phyloP scores from a whole-genome alignment of 2,888 invertebrate species.

The Drosophila histrio region DNA sequence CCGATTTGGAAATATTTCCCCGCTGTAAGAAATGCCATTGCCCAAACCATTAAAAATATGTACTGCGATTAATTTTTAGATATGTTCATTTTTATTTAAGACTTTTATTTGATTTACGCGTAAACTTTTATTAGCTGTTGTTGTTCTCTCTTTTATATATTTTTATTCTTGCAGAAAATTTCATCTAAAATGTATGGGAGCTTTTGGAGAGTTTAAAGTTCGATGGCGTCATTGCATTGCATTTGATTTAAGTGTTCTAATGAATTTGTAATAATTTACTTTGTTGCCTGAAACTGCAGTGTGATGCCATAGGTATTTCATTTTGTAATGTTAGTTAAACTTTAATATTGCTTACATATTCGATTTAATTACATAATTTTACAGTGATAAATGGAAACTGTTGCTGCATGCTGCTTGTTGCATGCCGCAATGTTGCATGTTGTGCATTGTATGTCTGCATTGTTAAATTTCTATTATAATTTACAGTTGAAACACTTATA shows the following conservation, averaged over 20 bases:
- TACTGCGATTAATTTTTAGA: conserved; percentile 61
- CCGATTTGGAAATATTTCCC: not conserved
- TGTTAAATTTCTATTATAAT: conserved; percentile 54
- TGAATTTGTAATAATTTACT: conserved; percentile 42
- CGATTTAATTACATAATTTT: conserved; percentile 70
- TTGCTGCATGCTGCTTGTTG: conserved; percentile 43
- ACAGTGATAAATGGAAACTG: conserved; percentile 66
- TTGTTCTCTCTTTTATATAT: conserved; percentile 34
- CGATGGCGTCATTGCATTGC: conserved; percentile 28
- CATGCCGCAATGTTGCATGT: conserved; percentile 6
- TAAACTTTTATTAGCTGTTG: conserved; percentile 54
- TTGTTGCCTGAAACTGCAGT: conserved; percentile 50
- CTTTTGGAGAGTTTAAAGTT: conserved; percentile 53
- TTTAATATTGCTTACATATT: conserved; percentile 75
- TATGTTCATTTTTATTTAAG: conserved; percentile 80
- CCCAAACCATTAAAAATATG: conserved; percentile 5
- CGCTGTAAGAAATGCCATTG: not conserved
- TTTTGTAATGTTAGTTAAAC: conserved; percentile 57
- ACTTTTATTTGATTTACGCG: conserved; percentile 73
- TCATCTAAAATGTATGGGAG: conserved; percentile 64
- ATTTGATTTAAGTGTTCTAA: conserved; percentile 47
- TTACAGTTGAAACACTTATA: conserved; percentile 74
- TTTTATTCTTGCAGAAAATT: conserved; percentile 48
- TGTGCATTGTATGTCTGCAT: conserved; percentile 26
- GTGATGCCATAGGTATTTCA: conserved; percentile 44